A percentile compares a stretch with the other conserved stretches of the same genome.
Evolutionary conservation across 2,113 vertebrate genomes (phyloP).

Genomic region (Lycocorax pyrrhopterus): DNA sequence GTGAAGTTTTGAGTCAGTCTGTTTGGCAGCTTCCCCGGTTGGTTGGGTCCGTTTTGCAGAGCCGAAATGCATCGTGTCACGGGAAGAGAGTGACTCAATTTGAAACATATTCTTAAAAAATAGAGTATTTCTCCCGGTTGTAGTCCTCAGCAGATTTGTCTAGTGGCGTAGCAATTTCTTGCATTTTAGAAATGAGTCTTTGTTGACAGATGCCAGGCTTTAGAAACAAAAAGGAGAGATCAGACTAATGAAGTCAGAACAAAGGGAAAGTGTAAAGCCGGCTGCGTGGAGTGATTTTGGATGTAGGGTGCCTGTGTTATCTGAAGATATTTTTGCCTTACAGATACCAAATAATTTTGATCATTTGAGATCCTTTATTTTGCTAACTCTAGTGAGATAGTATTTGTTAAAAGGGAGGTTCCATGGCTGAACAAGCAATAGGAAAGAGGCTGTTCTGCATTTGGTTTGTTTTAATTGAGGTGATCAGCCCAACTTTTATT

Average conservation of each 20-base stretch:
- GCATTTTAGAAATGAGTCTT: background rate
- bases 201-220: background rate
- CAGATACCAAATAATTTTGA: background rate
- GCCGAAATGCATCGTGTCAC: background rate
- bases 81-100: background rate
- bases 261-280: background rate
- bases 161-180: background rate
- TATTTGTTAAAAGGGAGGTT: background rate
- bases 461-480: background rate
- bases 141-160: background rate
- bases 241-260: background rate
- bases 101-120: background rate
- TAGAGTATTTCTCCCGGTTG: background rate
- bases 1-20: background rate
- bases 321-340: background rate
- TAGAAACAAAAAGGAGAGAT: background rate
- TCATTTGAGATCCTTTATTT: background rate
- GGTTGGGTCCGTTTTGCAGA: background rate
- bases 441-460: background rate
- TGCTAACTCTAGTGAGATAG: background rate
- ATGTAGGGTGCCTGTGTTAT: background rate
- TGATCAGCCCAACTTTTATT: background rate
- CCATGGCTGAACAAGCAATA: accelerated
- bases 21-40: background rate
- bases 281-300: background rate